A percentile compares a stretch with the other conserved stretches of the same genome.
Conservation (phyloP, 2,113 vertebrate species). For the mouse (Mus musculus) region DNA sequence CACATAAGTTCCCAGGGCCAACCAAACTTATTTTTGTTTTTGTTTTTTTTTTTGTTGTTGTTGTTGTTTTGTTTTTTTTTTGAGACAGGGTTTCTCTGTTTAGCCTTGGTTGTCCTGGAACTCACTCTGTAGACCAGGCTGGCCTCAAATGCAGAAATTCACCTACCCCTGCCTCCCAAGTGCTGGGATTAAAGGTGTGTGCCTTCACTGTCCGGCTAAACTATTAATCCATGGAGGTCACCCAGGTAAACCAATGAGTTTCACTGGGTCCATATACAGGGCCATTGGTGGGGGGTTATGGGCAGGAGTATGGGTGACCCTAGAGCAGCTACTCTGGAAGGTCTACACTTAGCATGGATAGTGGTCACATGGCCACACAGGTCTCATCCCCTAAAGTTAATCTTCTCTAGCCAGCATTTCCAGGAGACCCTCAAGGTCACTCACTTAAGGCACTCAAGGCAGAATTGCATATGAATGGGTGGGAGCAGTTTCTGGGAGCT, state of each 20-base stretch:
- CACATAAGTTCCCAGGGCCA: neutral
- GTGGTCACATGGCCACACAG: neutral
- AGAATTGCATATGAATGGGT: neutral
- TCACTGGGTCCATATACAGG: neutral
- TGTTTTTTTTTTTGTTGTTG: too few relatives aligned
- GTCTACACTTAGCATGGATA: neutral
- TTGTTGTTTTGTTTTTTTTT: too few relatives aligned
- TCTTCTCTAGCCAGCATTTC: neutral
- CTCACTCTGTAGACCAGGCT: too few relatives aligned
- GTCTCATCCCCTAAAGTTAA: neutral
- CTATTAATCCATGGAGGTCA: neutral
- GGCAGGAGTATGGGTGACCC: too few relatives aligned
- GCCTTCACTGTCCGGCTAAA: too few relatives aligned
- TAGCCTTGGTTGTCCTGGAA: too few relatives aligned
- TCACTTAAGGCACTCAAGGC: neutral
- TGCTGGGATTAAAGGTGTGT: too few relatives aligned
- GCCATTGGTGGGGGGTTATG: neutral
- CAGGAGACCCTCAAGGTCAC: neutral
- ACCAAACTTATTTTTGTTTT: too few relatives aligned
- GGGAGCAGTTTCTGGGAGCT: neutral
- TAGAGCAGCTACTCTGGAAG: neutral
- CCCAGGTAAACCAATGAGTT: neutral
- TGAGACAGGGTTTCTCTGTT: too few relatives aligned
- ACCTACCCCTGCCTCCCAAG: too few relatives aligned
- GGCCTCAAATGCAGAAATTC: too few relatives aligned